Evolutionary conservation across 2,888 invertebrate species (phyloP), one percentile per base, ranked within the genome.

Genomic region (Spilosoma lubricipeda): DNA sequence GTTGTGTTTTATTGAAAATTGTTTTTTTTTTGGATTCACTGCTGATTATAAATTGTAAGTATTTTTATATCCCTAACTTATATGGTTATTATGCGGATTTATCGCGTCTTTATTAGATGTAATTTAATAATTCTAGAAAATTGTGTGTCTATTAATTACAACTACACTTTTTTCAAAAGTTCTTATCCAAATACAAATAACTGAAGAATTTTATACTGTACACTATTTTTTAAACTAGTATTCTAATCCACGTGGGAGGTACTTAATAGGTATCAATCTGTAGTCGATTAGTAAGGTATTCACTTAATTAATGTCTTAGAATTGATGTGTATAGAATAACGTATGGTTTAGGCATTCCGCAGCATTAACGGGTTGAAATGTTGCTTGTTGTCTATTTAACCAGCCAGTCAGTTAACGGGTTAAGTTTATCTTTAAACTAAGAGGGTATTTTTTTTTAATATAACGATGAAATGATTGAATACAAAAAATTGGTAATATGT

Each of bases 21-120:
- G 66, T 39, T 59, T 63, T 64, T 67, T 77, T 76, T 77, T 78
- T 77, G 80, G 82, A 80, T 76, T 66, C 73, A 36, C 71, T 33
- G 20, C 30, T 52, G 52, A 36, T 73, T 45, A 0, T 11, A 78
- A 59, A 63, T 30, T 76, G 84, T 84, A 67, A 80, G 84, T 84
- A 78, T 42, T 59, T 73, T 33, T 68, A 36, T 18, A 15, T 13
- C 1, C 3, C 30, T 42, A 7, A 8, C n/a, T 23, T 64, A 23
- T 48, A 33, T 23, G n/a, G 15, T 33, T 20, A 30, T n/a, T 23
- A 56, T 72, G 30, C 42, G 7, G n/a, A 13, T 71, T 11, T 48
- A 18, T 48, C 1, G 27, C 0, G 4, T 15, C 4, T 9, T n/a
- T 36, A 27, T 27, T 64, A n/a, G n/a, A 8, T 13, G 27, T 11